phyloP scores from a whole-genome alignment of 2,888 invertebrate genomes.

The Alloscopus bannaensis region DNA sequence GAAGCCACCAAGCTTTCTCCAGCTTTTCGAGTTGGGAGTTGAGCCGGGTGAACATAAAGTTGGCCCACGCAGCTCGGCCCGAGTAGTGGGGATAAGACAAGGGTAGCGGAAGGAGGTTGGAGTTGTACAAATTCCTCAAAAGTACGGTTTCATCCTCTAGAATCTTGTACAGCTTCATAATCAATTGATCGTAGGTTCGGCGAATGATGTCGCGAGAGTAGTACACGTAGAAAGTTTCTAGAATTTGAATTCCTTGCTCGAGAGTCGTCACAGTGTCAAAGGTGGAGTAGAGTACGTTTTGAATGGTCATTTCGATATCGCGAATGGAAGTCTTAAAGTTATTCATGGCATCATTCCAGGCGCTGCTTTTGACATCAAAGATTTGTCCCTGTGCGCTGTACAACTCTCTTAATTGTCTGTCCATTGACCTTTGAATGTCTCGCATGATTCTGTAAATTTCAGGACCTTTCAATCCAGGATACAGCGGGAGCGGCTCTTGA shows the following conservation, averaged over 20 bases:
- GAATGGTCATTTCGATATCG: constrained; percentile 84
- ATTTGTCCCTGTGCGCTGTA: constrained; percentile 75
- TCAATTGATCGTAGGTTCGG: constrained; percentile 78
- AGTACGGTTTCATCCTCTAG: constrained; percentile 83
- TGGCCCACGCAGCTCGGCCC: constrained; percentile 68
- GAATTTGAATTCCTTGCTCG: constrained; percentile 86
- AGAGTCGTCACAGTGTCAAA: constrained; percentile 88
- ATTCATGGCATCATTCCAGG: constrained; percentile 87
- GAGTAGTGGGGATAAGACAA: constrained; percentile 63
- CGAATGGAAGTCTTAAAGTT: constrained; percentile 78
- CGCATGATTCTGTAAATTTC: constrained; percentile 75
- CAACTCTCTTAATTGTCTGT: constrained; percentile 78
- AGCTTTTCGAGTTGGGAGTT: constrained; percentile 75
- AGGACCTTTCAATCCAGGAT: constrained; percentile 82
- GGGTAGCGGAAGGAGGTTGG: constrained; percentile 66
- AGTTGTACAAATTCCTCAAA: constrained; percentile 75
- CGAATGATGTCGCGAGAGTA: constrained; percentile 81
- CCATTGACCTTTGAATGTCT: constrained; percentile 85
- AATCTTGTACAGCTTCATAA: constrained; percentile 80
- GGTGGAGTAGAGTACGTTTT: constrained; percentile 86
- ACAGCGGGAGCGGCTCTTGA: constrained; percentile 83
- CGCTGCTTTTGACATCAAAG: constrained; percentile 78
- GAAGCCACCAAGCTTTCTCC: constrained; percentile 83
- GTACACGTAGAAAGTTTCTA: constrained; percentile 87
- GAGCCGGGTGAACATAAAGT: constrained; percentile 67